Percentiles rank a stretch among this genome's conserved stretches.
phyloP scores from a whole-genome alignment of 2,113 vertebrate genomes.

The Myotis yumanensis region DNA sequence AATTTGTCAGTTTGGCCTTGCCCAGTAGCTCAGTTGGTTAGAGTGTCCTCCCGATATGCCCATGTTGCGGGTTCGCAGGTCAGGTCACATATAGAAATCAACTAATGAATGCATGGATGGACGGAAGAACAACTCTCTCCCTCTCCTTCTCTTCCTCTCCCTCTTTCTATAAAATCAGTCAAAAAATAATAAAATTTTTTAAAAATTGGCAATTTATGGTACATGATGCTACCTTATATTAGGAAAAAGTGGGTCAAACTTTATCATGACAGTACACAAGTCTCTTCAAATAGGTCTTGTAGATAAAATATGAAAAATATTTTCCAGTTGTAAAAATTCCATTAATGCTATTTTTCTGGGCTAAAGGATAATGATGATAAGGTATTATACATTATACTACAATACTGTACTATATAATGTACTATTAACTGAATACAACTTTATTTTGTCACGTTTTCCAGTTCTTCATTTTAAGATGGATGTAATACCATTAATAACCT shows the following conservation, averaged over 20 bases:
- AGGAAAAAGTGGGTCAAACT: constrained; percentile 18
- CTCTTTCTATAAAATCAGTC: neutral
- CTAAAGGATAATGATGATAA: neutral
- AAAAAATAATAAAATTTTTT: neutral
- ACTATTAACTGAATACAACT: constrained; percentile 11
- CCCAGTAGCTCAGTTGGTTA: neutral
- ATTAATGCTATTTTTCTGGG: neutral
- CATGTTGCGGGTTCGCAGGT: neutral
- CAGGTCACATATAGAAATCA: neutral
- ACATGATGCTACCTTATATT: neutral
- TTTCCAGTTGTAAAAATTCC: constrained; percentile 28
- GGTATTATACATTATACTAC: neutral
- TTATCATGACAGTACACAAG: neutral
- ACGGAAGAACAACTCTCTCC: neutral
- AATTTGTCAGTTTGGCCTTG: neutral
- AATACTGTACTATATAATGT: neutral
- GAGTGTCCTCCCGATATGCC: neutral
- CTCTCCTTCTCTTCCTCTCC: neutral
- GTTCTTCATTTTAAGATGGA: constrained; percentile 13
- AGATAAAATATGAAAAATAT: constrained; percentile 34
- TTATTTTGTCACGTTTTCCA: constrained; percentile 28
- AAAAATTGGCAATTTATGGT: neutral
- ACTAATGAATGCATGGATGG: neutral
- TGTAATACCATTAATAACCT: constrained; percentile 10
- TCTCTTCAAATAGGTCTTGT: neutral